phyloP scores from a whole-genome alignment of 2,113 vertebrate species.

The Bostrychus sinensis region DNA sequence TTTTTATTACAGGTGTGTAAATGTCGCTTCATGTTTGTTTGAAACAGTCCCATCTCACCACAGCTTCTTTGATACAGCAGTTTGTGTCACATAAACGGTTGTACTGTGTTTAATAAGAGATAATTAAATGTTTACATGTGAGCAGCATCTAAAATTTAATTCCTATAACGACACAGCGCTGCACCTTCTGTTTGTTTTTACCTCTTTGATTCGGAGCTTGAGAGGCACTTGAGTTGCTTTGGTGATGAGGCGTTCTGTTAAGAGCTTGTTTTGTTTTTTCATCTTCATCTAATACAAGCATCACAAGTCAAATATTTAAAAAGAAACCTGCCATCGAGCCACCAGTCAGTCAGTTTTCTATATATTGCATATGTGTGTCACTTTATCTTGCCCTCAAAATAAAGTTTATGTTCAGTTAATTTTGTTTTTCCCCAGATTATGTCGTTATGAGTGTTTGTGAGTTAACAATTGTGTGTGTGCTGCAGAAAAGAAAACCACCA shows the following conservation, averaged over 20 bases:
- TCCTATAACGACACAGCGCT: neutral
- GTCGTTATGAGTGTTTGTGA: too few relatives aligned
- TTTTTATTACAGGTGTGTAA: conserved; percentile 34
- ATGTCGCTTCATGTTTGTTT: conserved; percentile 31
- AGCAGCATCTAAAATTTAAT: conserved; percentile 3
- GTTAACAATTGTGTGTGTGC: neutral
- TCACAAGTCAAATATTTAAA: too few relatives aligned
- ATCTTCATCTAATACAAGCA: too few relatives aligned
- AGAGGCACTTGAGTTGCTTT: neutral
- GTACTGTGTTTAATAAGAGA: conserved; percentile 21
- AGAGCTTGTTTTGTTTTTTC: neutral
- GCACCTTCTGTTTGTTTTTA: neutral
- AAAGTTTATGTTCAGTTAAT: too few relatives aligned
- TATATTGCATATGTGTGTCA: too few relatives aligned
- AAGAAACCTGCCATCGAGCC: too few relatives aligned
- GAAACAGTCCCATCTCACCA: conserved; percentile 12
- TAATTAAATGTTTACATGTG: conserved; percentile 27
- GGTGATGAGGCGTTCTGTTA: neutral
- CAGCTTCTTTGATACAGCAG: conserved; percentile 31
- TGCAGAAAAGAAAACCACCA: neutral
- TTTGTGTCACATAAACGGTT: conserved; percentile 17
- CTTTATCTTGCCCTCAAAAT: too few relatives aligned
- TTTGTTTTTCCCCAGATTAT: too few relatives aligned
- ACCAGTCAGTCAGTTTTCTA: too few relatives aligned
- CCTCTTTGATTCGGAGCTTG: neutral